Conservation (phyloP, 2,797 vertebrate species). For the Ptychobarbus kaznakovi region DNA sequence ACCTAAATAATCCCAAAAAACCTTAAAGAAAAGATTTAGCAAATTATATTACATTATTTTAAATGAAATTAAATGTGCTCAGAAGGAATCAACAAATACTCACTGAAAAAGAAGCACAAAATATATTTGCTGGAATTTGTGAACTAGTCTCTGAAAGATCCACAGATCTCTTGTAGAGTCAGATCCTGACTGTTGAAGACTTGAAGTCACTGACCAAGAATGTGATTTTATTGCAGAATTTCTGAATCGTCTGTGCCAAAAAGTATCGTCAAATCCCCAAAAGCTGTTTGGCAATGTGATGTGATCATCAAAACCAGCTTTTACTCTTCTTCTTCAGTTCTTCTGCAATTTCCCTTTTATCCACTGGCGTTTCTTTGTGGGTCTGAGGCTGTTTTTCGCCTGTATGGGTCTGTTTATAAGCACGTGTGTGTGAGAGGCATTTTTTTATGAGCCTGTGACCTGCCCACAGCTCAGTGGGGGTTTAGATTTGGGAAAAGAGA, state of each 20-base stretch:
- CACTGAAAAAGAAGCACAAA: not conserved
- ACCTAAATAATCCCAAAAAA: not conserved
- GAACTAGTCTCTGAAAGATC: not conserved
- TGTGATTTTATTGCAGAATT: not conserved
- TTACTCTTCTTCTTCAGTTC: not conserved
- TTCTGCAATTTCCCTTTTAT: not conserved
- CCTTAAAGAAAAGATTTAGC: not conserved
- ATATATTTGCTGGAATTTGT: conserved; percentile 3
- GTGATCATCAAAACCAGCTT: not conserved
- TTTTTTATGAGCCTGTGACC: conserved; percentile 37
- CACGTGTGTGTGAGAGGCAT: not conserved
- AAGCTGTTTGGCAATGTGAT: not conserved
- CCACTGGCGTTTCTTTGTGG: not conserved
- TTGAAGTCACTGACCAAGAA: not conserved
- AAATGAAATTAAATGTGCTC: not conserved
- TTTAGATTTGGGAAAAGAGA: conserved; percentile 15
- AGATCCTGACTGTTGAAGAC: not conserved
- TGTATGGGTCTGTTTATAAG: conserved; percentile 6
- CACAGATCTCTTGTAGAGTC: conserved; percentile 12
- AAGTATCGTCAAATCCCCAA: conserved; percentile 10
- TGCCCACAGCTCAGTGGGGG: conserved; percentile 32
- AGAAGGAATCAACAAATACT: conserved; percentile 22
- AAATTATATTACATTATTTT: not conserved
- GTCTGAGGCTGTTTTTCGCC: not conserved
- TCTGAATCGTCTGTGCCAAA: not conserved